These are phyloP conservation scores for Plebejus melissa DNA, from an alignment of 2,888 invertebrate species.

Conservation along the genomic window DNA sequence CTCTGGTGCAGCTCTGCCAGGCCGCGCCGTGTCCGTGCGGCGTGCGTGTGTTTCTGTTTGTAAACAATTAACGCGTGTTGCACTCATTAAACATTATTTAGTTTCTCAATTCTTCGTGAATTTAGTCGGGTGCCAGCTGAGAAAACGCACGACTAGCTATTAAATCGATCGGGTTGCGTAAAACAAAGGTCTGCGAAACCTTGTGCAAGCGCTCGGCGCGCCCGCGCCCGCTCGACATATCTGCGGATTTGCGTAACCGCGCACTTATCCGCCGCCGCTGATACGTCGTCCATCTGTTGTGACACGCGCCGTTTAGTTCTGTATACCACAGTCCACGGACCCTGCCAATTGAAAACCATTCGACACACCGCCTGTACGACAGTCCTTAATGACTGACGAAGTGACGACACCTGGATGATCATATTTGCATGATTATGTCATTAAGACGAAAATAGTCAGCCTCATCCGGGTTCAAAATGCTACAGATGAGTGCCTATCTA, in stretches of 20 bases:
- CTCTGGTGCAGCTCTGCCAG: slow-evolving; percentile 42
- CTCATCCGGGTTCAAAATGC: slow-evolving; percentile 8
- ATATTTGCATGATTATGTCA: slow-evolving; percentile 15
- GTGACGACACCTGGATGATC: neutral
- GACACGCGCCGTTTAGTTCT: slow-evolving; percentile 66
- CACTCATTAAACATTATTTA: slow-evolving; percentile 19
- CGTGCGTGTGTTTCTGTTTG: slow-evolving; percentile 46
- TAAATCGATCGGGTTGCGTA: slow-evolving; percentile 78
- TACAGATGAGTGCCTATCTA: slow-evolving; percentile 11
- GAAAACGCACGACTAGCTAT: slow-evolving; percentile 75
- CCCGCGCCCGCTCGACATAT: slow-evolving; percentile 71
- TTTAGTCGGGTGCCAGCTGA: slow-evolving; percentile 58
- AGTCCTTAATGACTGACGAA: neutral
- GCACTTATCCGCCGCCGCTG: slow-evolving; percentile 76
- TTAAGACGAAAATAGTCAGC: neutral
- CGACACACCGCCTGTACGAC: neutral
- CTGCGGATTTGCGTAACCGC: slow-evolving; percentile 78
- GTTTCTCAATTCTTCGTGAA: slow-evolving; percentile 30
- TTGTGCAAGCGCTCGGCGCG: slow-evolving; percentile 76
- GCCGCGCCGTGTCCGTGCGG: slow-evolving; percentile 45
- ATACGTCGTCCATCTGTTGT: slow-evolving; percentile 70
- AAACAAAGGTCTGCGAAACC: slow-evolving; percentile 79
- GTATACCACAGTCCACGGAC: slow-evolving; percentile 44
- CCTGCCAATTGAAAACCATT: slow-evolving; percentile 28
- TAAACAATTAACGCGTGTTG: slow-evolving; percentile 38